Evolutionary conservation across 1,140 invertebrate genomes (phyloP).

Genomic region (Luehdorfia chinensis): DNA sequence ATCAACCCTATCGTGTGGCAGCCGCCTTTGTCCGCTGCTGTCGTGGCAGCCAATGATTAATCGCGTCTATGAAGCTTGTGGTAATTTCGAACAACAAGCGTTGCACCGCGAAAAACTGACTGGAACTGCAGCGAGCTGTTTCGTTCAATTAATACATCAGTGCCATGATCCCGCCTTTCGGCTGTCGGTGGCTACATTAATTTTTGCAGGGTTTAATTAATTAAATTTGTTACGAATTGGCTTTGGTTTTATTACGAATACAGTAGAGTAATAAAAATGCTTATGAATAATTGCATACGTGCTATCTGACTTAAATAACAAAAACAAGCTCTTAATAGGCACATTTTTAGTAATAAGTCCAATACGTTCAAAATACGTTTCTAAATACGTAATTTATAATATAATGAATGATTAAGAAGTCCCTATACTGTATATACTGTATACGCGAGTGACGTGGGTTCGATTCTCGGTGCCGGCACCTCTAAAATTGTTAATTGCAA

Average conservation of each 20-base stretch:
- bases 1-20: conserved; percentile 31
- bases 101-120: conserved; percentile 46
- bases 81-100: conserved; percentile 35
- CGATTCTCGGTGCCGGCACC: no score
- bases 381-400: no score
- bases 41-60: conserved; percentile 58
- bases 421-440: no score
- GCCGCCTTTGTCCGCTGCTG: conserved; percentile 40
- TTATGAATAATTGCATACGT: no score
- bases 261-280: no score
- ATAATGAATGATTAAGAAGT: no score
- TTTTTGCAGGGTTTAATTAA: conserved; percentile 14
- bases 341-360: no score
- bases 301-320: no score
- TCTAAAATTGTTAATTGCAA: no score
- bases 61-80: conserved; percentile 49
- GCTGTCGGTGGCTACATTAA: conserved; percentile 17
- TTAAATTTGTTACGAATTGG: not conserved
- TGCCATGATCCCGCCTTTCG: conserved; percentile 32
- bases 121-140: conserved; percentile 33
- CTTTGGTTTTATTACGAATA: conserved; percentile 10
- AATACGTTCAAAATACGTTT: no score
- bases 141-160: conserved; percentile 52
- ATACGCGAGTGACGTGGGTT: no score
- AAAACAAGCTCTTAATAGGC: no score